Evolutionary conservation across 2,113 vertebrate genomes (phyloP).

Genomic region (Tupaia tana): DNA sequence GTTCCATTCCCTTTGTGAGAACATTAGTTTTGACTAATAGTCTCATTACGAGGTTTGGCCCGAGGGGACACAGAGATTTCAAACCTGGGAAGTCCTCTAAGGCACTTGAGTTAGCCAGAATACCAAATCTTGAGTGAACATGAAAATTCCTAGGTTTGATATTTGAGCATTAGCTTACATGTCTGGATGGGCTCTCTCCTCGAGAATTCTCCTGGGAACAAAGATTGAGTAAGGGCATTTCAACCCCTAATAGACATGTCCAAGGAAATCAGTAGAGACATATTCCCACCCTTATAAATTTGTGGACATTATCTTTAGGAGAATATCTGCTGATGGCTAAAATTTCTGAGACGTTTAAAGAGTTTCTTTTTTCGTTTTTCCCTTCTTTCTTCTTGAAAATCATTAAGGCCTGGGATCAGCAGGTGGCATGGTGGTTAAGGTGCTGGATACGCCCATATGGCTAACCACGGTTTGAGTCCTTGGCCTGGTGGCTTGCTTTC

Average conservation of each 20-base stretch:
- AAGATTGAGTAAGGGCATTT: not conserved
- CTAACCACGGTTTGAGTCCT: too few species aligned
- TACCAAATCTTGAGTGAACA: not conserved
- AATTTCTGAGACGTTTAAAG: not conserved
- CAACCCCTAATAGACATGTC: not conserved
- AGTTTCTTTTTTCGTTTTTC: not conserved
- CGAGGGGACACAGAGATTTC: not conserved
- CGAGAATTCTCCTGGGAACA: not conserved
- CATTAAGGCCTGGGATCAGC: too few species aligned
- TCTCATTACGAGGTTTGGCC: not conserved
- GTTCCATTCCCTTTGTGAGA: not conserved
- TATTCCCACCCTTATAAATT: not conserved
- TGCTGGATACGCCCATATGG: too few species aligned
- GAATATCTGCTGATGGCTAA: not conserved
- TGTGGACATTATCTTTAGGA: not conserved
- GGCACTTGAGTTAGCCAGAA: not conserved
- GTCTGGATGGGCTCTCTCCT: not conserved
- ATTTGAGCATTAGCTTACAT: not conserved
- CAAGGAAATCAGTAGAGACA: not conserved
- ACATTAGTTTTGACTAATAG: slow-evolving; percentile 31
- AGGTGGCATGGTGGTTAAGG: too few species aligned
- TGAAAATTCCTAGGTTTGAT: not conserved
- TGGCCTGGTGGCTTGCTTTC: too few species aligned
- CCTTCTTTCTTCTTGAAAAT: not conserved
- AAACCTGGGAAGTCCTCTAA: not conserved